phyloP scores from a whole-genome alignment of 1,140 invertebrate genomes.

The Drosophila serrata region DNA sequence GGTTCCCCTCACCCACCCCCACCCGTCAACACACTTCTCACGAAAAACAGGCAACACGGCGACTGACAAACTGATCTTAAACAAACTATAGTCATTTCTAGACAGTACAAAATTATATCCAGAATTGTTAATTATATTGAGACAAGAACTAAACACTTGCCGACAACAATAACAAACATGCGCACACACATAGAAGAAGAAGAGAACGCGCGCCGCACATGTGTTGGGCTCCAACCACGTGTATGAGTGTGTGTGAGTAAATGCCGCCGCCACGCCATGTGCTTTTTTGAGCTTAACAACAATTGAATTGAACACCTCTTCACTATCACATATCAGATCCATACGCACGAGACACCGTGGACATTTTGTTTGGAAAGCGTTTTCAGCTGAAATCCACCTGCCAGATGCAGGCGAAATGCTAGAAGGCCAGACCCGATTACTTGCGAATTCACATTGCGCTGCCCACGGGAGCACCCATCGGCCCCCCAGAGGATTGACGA shows the following conservation, averaged over 20 bases:
- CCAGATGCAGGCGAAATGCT: constrained; percentile 13
- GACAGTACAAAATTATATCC: not conserved
- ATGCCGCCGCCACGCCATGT: constrained; percentile 55
- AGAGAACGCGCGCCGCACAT: constrained; percentile 38
- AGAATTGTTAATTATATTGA: not conserved
- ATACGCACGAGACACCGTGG: not conserved
- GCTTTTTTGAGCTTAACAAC: constrained; percentile 57
- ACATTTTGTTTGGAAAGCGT: constrained; percentile 68
- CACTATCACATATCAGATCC: constrained; percentile 61
- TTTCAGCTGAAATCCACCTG: constrained; percentile 28
- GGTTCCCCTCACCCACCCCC: constrained; percentile 19
- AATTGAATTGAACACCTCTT: constrained; percentile 42
- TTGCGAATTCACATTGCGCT: constrained; percentile 38
- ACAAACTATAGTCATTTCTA: not conserved
- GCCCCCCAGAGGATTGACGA: not conserved
- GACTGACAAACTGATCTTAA: constrained; percentile 1
- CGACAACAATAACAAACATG: constrained; percentile 41
- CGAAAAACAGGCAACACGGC: not conserved
- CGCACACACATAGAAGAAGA: constrained; percentile 21
- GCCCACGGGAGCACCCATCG: constrained; percentile 22
- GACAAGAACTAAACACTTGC: constrained; percentile 9
- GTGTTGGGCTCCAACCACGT: constrained; percentile 55
- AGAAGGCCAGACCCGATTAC: constrained; percentile 5
- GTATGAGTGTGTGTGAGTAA: constrained; percentile 33
- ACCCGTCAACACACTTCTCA: not conserved